Percentiles rank a stretch among this genome's conserved stretches.
These are phyloP conservation scores for Trypoxylon attenuatum DNA, from an alignment of 2,888 invertebrate genomes.

Conservation along the genomic window DNA sequence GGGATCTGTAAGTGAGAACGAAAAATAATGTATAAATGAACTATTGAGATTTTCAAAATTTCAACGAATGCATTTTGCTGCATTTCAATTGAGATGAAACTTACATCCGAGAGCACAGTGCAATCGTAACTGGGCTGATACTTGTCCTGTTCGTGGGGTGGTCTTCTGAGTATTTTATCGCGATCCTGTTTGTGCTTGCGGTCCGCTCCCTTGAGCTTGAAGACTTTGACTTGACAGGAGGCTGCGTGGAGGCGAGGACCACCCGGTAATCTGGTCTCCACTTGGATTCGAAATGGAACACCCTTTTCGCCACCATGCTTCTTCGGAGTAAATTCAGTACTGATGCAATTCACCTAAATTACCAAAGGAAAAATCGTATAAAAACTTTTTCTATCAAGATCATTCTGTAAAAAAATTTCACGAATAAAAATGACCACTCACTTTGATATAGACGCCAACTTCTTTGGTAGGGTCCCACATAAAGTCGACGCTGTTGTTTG, in stretches of 20 bases:
- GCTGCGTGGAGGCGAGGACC: slow-evolving; percentile 89
- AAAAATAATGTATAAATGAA: too few relatives aligned
- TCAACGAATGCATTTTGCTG: not conserved
- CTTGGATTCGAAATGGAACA: slow-evolving; percentile 96
- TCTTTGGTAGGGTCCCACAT: slow-evolving; percentile 98
- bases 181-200: slow-evolving; percentile 97
- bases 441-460: slow-evolving; percentile 95
- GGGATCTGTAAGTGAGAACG: slow-evolving; percentile 62
- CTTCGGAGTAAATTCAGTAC: slow-evolving; percentile 97
- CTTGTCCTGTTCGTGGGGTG: slow-evolving; percentile 89
- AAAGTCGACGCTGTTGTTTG: slow-evolving; percentile 88
- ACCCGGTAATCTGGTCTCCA: slow-evolving; percentile 87
- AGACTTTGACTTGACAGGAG: slow-evolving; percentile 96
- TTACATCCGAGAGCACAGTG: slow-evolving; percentile 93
- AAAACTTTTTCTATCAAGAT: too few relatives aligned
- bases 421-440: too few relatives aligned
- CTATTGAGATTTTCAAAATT: not conserved
- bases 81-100: slow-evolving; percentile 57
- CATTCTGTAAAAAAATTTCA: too few relatives aligned
- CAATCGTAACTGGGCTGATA: slow-evolving; percentile 97
- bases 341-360: slow-evolving; percentile 90
- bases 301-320: slow-evolving; percentile 99
- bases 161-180: slow-evolving; percentile 93
- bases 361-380: too few relatives aligned
- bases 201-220: slow-evolving; percentile 96